Conservation (phyloP, 2,113 vertebrate species). For the Marmota monax region DNA sequence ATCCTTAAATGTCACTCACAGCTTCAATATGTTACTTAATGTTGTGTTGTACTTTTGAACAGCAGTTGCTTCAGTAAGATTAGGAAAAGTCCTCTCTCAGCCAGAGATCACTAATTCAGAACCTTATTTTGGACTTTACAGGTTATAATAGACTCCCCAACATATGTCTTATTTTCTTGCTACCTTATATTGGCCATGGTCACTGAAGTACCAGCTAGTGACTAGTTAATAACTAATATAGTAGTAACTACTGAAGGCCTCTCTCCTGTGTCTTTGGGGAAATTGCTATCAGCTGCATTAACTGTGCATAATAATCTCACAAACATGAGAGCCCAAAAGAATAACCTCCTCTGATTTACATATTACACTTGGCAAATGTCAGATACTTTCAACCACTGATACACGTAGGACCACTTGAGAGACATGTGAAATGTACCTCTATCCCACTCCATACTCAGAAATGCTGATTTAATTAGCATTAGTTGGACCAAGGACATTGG, state of each 20-base stretch:
- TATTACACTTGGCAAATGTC: not conserved
- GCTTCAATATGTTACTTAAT: not conserved
- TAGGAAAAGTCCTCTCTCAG: not conserved
- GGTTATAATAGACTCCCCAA: conserved; percentile 12
- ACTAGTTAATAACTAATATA: not conserved
- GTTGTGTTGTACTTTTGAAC: not conserved
- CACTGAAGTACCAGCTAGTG: not conserved
- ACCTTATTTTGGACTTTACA: not conserved
- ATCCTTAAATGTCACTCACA: not conserved
- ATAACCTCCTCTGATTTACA: not conserved
- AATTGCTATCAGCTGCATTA: not conserved
- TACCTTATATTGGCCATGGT: not conserved
- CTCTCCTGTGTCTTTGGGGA: not conserved
- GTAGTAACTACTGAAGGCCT: not conserved
- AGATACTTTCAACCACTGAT: not conserved
- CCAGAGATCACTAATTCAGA: not conserved
- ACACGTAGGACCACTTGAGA: not conserved
- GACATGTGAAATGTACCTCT: not conserved
- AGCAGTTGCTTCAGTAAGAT: not conserved
- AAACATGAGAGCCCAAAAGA: not conserved
- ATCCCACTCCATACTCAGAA: not conserved
- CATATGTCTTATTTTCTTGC: not conserved
- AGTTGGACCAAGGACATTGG: not conserved
- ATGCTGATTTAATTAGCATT: not conserved
- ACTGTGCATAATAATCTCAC: not conserved